Conservation (phyloP, 64 coral and sea anemone species). For the Dendronephthya gigantea region DNA sequence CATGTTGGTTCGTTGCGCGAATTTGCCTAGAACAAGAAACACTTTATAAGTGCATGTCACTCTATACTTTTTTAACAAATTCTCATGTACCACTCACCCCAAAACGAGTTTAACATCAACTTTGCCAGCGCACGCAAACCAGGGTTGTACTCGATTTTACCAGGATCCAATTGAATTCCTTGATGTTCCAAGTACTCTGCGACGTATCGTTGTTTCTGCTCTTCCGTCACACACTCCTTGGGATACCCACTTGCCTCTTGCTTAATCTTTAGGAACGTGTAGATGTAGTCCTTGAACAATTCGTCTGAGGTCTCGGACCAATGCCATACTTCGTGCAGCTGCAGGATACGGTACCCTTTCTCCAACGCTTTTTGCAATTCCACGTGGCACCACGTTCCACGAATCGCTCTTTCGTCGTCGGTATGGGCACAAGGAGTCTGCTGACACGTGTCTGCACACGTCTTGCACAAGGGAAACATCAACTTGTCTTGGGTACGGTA, state of each 20-base stretch:
- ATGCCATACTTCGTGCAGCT: background rate
- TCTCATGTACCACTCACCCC: background rate
- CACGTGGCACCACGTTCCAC: background rate
- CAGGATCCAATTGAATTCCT: background rate
- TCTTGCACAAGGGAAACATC: background rate
- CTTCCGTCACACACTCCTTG: slow-evolving; percentile 23
- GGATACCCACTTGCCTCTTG: slow-evolving; percentile 20
- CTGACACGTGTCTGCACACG: background rate
- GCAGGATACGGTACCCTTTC: background rate
- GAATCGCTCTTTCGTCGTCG: background rate
- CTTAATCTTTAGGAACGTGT: slow-evolving; percentile 22
- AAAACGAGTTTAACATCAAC: slow-evolving; percentile 34
- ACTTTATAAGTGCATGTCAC: too few species aligned
- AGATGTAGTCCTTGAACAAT: slow-evolving; percentile 22
- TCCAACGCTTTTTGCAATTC: too few species aligned
- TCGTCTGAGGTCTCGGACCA: background rate
- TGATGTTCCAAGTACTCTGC: background rate
- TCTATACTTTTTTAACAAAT: too few species aligned
- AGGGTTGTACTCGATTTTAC: background rate
- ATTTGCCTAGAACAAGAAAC: background rate
- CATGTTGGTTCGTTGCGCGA: slow-evolving; percentile 1
- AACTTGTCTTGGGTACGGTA: background rate
- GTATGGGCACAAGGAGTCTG: background rate
- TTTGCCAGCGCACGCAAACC: slow-evolving; percentile 8
- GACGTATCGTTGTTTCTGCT: background rate